phyloP scores from a whole-genome alignment of 2,888 invertebrate genomes.

The Fragum sueziense region DNA sequence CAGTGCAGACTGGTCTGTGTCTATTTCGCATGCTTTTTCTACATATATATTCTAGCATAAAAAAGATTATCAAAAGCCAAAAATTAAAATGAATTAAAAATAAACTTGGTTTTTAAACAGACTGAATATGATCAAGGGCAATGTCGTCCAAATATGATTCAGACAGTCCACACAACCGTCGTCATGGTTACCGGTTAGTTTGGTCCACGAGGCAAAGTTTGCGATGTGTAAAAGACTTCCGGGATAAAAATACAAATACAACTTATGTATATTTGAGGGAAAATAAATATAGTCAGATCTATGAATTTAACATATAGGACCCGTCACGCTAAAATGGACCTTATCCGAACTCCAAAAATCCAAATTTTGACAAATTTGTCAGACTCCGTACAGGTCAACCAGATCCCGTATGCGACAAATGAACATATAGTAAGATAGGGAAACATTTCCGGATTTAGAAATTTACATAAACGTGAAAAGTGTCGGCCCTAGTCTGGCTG shows the following conservation, averaged over 20 bases:
- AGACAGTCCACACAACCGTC: slow-evolving; percentile 75
- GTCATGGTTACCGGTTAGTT: slow-evolving; percentile 68
- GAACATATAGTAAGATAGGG: too few relatives aligned
- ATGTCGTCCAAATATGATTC: slow-evolving; percentile 74
- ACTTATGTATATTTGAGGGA: not conserved
- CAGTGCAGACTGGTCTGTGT: not conserved
- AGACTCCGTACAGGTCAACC: too few relatives aligned
- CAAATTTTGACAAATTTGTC: too few relatives aligned
- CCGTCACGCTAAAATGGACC: too few relatives aligned
- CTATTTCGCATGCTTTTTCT: not conserved
- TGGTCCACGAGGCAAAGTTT: slow-evolving; percentile 66
- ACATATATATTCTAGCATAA: not conserved
- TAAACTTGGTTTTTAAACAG: slow-evolving; percentile 72
- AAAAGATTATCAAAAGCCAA: not conserved
- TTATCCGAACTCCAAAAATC: too few relatives aligned
- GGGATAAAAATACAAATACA: not conserved
- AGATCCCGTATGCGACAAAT: too few relatives aligned
- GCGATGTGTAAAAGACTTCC: not conserved
- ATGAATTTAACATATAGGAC: not conserved
- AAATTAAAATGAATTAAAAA: not conserved
- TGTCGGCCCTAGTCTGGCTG: too few relatives aligned
- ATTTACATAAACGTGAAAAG: too few relatives aligned
- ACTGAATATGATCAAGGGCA: slow-evolving; percentile 71
- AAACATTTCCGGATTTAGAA: too few relatives aligned
- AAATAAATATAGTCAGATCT: not conserved